Percentiles rank a stretch among this genome's conserved stretches.
phyloP scores from a whole-genome alignment of 2,113 vertebrate genomes.

The Ornithorhynchus anatinus region DNA sequence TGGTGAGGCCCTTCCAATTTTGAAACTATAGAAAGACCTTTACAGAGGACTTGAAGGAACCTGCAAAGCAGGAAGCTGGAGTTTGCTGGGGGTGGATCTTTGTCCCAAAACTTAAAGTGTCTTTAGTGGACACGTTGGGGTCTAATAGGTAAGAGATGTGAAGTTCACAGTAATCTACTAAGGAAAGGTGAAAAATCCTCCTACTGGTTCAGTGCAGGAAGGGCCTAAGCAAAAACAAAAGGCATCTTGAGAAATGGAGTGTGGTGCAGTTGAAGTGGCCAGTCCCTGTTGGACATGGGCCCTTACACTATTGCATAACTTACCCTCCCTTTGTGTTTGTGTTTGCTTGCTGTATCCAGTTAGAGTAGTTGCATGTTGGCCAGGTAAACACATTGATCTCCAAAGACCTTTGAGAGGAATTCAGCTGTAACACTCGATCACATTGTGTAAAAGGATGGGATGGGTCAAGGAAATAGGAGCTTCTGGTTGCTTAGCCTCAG shows the following conservation, averaged over 20 bases:
- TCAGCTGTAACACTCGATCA: conserved; percentile 39
- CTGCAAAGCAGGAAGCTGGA: too few species aligned
- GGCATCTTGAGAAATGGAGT: conserved; percentile 6
- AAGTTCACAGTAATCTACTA: neutral
- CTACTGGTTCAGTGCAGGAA: conserved; percentile 24
- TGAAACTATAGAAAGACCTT: too few species aligned
- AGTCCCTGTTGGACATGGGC: conserved; percentile 48
- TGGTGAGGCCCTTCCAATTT: too few species aligned
- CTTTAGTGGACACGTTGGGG: neutral
- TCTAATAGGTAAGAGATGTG: neutral
- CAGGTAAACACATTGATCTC: conserved; percentile 42
- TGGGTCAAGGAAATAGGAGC: conserved; percentile 34
- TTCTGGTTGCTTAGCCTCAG: neutral
- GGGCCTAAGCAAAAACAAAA: conserved; percentile 40
- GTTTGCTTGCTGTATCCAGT: conserved; percentile 57
- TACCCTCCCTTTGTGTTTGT: conserved; percentile 40
- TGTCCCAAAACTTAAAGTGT: neutral
- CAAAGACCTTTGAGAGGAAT: conserved; percentile 45
- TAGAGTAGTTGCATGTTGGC: conserved; percentile 33
- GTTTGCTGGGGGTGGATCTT: too few species aligned
- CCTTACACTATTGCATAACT: conserved; percentile 52
- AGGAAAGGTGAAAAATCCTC: neutral
- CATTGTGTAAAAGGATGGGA: conserved; percentile 29
- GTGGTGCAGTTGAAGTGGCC: conserved; percentile 18
- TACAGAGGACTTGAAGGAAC: too few species aligned